phyloP scores from a whole-genome alignment of 2,888 invertebrate species.

The Dolichomitus sp. region DNA sequence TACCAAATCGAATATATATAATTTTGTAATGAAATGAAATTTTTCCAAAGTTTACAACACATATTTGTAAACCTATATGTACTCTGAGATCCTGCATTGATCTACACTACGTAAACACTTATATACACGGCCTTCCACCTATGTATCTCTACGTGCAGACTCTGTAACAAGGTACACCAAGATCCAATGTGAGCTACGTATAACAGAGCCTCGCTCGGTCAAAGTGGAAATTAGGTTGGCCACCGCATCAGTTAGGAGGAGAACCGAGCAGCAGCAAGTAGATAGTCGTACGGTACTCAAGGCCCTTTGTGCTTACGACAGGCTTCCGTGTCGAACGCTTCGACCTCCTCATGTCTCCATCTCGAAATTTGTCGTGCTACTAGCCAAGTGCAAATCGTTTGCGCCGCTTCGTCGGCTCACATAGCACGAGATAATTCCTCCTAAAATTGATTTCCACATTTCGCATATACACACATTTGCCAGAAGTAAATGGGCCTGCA shows the following conservation, averaged over 20 bases:
- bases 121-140: not conserved
- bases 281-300: constrained; percentile 24
- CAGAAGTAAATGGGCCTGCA: not conserved
- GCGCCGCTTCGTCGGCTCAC: constrained; percentile 10
- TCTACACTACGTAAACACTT: constrained; percentile 32
- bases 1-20: too few relatives aligned
- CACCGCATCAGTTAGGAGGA: constrained; percentile 28
- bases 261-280: constrained; percentile 22
- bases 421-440: constrained; percentile 41
- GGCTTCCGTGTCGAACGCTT: constrained; percentile 4
- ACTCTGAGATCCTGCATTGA: constrained; percentile 49
- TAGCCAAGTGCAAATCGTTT: constrained; percentile 52
- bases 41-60: too few relatives aligned
- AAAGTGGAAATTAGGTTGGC: constrained; percentile 61
- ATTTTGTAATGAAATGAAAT: too few relatives aligned
- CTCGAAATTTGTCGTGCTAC: constrained; percentile 34
- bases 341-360: constrained; percentile 17
- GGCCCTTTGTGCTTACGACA: constrained; percentile 41
- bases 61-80: constrained; percentile 30
- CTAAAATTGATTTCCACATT: constrained; percentile 30
- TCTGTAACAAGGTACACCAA: not conserved
- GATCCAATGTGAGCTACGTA: constrained; percentile 46
- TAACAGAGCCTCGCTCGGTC: constrained; percentile 30
- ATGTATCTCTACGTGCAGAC: too few relatives aligned
- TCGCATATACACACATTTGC: not conserved